Evolutionary conservation across 1,140 invertebrate species (phyloP).

Genomic region (Drosophila santomea): DNA sequence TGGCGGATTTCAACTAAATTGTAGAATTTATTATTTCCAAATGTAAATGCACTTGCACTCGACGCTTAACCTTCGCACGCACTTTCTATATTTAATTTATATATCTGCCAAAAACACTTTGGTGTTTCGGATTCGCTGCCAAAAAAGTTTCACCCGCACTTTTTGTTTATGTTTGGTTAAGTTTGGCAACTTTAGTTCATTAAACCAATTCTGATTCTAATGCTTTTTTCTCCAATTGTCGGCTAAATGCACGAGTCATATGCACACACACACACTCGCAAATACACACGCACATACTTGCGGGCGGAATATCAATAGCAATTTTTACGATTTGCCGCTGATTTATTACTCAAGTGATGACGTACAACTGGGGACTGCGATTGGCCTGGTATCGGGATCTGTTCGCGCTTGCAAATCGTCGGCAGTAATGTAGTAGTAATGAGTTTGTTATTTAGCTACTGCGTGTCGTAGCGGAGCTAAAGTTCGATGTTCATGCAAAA

Average conservation of each 20-base stretch:
- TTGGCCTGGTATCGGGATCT: slow-evolving; percentile 12
- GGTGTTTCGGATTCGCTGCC: slow-evolving; percentile 10
- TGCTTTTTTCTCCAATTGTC: slow-evolving; percentile 57
- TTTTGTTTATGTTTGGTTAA: slow-evolving; percentile 15
- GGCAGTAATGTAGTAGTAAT: slow-evolving; percentile 39
- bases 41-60: slow-evolving; percentile 46
- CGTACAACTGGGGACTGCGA: slow-evolving; percentile 22
- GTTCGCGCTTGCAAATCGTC: slow-evolving; percentile 29
- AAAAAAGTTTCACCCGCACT: slow-evolving; percentile 9
- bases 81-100: slow-evolving; percentile 52
- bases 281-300: slow-evolving; percentile 38
- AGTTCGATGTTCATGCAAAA: slow-evolving; percentile 29
- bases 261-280: slow-evolving; percentile 20
- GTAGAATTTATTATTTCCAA: slow-evolving; percentile 47
- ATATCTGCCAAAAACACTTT: slow-evolving; percentile 14
- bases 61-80: slow-evolving; percentile 44
- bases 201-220: slow-evolving; percentile 18
- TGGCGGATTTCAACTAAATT: neutral
- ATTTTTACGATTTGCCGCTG: slow-evolving; percentile 5
- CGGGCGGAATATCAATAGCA: slow-evolving; percentile 15
- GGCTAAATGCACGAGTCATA: slow-evolving; percentile 76
- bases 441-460: slow-evolving; percentile 32
- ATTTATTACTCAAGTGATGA: slow-evolving; percentile 22
- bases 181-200: slow-evolving; percentile 4
- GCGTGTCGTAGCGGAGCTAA: slow-evolving; percentile 18